Conservation (phyloP, 2,888 invertebrate genomes). For the Apodemia hepburni region DNA sequence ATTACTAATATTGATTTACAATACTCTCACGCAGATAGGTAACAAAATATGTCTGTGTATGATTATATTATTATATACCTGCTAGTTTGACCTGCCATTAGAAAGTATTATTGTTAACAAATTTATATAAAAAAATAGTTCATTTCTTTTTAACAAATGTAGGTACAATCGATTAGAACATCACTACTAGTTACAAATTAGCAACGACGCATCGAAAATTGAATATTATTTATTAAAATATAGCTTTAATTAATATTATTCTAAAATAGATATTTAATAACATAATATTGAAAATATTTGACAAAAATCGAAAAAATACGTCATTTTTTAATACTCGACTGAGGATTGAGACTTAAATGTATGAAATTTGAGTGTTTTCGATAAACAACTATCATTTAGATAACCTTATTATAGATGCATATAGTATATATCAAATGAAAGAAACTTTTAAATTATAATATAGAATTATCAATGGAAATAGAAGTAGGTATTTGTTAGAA, state of each 20-base stretch:
- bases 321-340: constrained; percentile 40
- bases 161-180: neutral
- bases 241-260: constrained; percentile 40
- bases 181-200: constrained; percentile 7
- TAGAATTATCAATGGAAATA: constrained; percentile 1
- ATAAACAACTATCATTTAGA: neutral
- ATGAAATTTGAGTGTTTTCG: constrained; percentile 2
- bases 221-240: constrained; percentile 29
- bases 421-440: constrained; percentile 8
- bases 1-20: neutral
- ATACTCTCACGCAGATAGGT: neutral
- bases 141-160: neutral
- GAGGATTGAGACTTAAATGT: constrained; percentile 35
- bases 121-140: constrained; percentile 20
- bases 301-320: constrained; percentile 13
- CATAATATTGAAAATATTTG: constrained; percentile 19
- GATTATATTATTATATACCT: neutral
- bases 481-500: neutral
- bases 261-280: constrained; percentile 41
- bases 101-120: constrained; percentile 20
- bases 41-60: neutral
- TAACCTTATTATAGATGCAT: neutral
- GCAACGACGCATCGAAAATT: constrained; percentile 31
- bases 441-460: neutral
- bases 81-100: constrained; percentile 12